phyloP scores from a whole-genome alignment of 2,113 vertebrate genomes.

The Geococcyx californianus region DNA sequence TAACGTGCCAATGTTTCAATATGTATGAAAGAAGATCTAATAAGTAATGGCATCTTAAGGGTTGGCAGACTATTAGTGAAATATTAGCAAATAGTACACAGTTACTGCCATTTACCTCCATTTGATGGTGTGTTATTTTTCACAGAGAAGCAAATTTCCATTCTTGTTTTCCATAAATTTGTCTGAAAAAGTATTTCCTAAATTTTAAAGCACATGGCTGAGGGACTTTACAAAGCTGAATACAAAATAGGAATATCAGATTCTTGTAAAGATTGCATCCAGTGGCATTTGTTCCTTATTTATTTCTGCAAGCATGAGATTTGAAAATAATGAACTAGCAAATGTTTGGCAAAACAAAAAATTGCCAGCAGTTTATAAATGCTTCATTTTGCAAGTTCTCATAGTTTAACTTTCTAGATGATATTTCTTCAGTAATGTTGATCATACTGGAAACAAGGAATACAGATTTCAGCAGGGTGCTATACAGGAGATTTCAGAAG shows the following conservation, averaged over 20 bases:
- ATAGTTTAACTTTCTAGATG: background rate
- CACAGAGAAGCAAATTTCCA: background rate
- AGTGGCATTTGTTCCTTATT: background rate
- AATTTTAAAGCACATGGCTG: background rate
- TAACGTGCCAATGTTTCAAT: background rate
- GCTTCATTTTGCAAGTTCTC: background rate
- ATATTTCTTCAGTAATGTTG: background rate
- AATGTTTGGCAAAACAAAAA: background rate
- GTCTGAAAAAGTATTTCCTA: background rate
- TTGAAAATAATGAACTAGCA: background rate
- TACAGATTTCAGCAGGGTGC: background rate
- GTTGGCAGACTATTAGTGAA: background rate
- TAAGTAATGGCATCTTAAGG: background rate
- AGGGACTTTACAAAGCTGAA: background rate
- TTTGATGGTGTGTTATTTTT: background rate
- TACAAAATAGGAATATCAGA: background rate
- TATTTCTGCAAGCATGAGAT: background rate
- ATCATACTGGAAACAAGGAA: background rate
- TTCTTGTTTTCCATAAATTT: background rate
- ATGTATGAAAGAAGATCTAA: background rate
- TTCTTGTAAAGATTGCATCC: background rate
- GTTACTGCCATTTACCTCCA: background rate
- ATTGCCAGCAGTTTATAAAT: background rate
- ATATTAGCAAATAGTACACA: background rate
- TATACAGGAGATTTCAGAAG: background rate